A percentile compares a stretch with the other conserved stretches of the same genome.
Evolutionary conservation across 64 coral and sea anemone genomes (phyloP).

Genomic region (Stylophora pistillata): DNA sequence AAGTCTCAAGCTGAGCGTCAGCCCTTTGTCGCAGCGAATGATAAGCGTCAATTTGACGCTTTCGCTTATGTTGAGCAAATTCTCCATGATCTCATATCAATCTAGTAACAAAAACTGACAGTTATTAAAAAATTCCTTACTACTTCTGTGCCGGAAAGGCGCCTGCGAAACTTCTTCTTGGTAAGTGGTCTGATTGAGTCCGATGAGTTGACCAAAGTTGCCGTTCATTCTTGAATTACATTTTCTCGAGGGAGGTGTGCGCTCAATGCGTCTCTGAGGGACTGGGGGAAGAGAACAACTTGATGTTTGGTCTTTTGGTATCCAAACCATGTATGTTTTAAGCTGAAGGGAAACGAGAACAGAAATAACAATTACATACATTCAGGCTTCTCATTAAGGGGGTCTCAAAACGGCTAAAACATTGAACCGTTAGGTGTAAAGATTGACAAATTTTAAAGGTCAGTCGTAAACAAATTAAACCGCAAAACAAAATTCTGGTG

Average conservation of each 20-base stretch:
- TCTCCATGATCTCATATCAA: not conserved
- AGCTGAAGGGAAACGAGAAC: not conserved
- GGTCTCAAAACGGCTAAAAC: no score
- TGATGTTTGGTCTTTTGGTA: constrained; percentile 1
- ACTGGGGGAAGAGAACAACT: constrained; percentile 10
- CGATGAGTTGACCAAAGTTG: not conserved
- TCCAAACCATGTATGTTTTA: constrained; percentile 44
- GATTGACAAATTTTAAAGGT: no score
- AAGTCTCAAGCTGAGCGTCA: no score
- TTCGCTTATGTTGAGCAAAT: not conserved
- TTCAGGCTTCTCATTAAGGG: no score
- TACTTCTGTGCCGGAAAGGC: not conserved
- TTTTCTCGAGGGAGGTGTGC: constrained; percentile 1
- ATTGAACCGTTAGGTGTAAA: no score
- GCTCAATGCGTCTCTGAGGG: not conserved
- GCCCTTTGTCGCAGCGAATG: no score
- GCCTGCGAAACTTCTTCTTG: constrained; percentile 1
- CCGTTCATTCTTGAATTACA: not conserved
- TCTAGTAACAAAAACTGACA: not conserved
- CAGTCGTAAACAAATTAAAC: no score
- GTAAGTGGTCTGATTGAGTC: not conserved
- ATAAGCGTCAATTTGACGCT: no score
- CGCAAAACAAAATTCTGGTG: no score
- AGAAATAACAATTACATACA: not conserved
- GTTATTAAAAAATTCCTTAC: not conserved